Evolutionary conservation across 2,113 vertebrate genomes (phyloP).

Genomic region (Tautogolabrus adspersus): DNA sequence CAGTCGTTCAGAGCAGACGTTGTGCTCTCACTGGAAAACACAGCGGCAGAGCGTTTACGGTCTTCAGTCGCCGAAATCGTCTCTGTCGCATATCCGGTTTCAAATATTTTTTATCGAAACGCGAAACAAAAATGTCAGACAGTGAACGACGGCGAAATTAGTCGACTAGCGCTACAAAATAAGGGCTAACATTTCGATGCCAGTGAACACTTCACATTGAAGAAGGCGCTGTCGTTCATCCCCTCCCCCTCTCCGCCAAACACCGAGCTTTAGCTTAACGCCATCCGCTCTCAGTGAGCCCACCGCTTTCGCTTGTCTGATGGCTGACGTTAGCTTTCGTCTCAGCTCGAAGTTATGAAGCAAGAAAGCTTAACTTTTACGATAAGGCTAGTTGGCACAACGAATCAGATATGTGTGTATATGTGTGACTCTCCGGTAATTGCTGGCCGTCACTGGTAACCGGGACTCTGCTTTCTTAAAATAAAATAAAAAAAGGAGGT

Average conservation of each 20-base stretch:
- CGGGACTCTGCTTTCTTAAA: slow-evolving; percentile 1
- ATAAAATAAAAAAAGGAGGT: no score
- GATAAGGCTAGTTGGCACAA: not conserved
- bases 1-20: slow-evolving; percentile 23
- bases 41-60: slow-evolving; percentile 28
- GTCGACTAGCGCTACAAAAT: slow-evolving; percentile 9
- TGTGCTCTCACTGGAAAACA: slow-evolving; percentile 55
- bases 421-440: slow-evolving; percentile 6
- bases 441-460: slow-evolving; percentile 23
- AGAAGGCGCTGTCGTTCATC: slow-evolving; percentile 64
- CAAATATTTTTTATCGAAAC: slow-evolving; percentile 24
- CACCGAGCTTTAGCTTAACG: slow-evolving; percentile 54
- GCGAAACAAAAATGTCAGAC: slow-evolving; percentile 26
- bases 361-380: slow-evolving; percentile 5
- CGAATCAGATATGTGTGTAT: not conserved
- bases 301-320: slow-evolving; percentile 57
- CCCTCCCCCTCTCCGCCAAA: slow-evolving; percentile 78
- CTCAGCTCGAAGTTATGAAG: slow-evolving; percentile 33
- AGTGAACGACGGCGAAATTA: slow-evolving; percentile 14
- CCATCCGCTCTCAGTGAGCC: slow-evolving; percentile 55
- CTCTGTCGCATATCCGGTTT: slow-evolving; percentile 37
- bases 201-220: slow-evolving; percentile 34
- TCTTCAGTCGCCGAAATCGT: slow-evolving; percentile 38
- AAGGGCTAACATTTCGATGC: slow-evolving; percentile 11
- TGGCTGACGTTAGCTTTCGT: slow-evolving; percentile 61